Base-by-base conservation (phyloP, 2,113 vertebrate genomes). In the Marcusenius ussheri region DNA sequence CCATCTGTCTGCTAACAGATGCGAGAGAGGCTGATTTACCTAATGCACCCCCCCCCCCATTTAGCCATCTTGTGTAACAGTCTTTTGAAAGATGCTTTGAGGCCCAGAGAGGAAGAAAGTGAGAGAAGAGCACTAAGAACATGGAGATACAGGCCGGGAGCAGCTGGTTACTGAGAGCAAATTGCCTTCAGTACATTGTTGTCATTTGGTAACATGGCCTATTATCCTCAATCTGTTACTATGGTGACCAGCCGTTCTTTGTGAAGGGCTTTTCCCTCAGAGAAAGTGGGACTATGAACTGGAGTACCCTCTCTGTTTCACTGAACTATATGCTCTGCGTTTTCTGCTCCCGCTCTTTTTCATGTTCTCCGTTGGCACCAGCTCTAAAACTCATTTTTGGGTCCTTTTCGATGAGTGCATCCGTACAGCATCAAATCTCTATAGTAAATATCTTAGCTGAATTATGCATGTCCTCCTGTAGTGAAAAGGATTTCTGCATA, bases 211-310 rank as follows among this genome's bases (percentile, higher is more conserved):
- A 92, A 90, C 92, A 50, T 58, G 80, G 53, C 27, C 84, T 83
- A 90, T 42, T 46, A 92, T 93, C 92, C 35, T 92, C 90, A 90
- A 91, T 88, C 21, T 90, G 94, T 95, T 94, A 92, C 94, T 91
- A 90, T 58, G 93, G 93, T 51, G 93, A 94, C 92, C 49, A 46
- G 56, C 90, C 46, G 90, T 92, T 93, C 83, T 88, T 92, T 88
- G 11, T 90, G 88, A 88, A 89, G 80, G 90, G 80, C 91, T 85
- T 90, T 89, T 89, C 49, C 27, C 31, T 80, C 35, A 19, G 74
- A 83, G 47, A 53, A 21, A 39, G 49, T 89, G n/a, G 31, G 31
- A 80, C 21, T 89, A 27, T 13, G 49, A 42, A 21, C 21, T 50
- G 51, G 11, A 45, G 74, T 7, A 42, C 9, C 74, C 77, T 9